phyloP scores from a whole-genome alignment of 1,140 invertebrate genomes.

The Ectropis grisescens region DNA sequence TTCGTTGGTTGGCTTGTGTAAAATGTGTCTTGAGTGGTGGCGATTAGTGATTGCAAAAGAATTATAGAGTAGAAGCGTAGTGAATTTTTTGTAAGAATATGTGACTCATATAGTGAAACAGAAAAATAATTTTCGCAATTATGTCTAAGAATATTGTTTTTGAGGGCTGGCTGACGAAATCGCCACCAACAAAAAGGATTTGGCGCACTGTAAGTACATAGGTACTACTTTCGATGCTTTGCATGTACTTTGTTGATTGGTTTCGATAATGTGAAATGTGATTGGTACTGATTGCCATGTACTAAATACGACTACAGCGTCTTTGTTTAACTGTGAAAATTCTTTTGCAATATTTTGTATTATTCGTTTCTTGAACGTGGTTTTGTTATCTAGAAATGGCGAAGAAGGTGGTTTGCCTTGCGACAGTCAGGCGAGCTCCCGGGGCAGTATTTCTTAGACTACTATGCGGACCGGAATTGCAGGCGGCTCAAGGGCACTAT shows the following conservation, averaged over 20 bases:
- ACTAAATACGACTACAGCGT: conserved; percentile 11
- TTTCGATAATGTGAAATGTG: too few species aligned
- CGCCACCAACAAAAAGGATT: conserved; percentile 88
- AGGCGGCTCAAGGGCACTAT: conserved; percentile 91
- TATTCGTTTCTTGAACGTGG: conserved; percentile 15
- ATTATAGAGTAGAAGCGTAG: too few species aligned
- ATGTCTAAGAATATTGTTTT: conserved; percentile 69
- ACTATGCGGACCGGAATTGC: conserved; percentile 90
- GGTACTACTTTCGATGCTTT: conserved; percentile 20
- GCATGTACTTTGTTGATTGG: conserved; percentile 39
- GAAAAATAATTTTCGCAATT: too few species aligned
- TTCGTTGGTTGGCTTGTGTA: too few species aligned
- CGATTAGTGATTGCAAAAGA: too few species aligned
- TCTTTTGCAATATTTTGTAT: conserved; percentile 11
- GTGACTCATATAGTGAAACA: too few species aligned
- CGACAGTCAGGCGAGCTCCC: conserved; percentile 91
- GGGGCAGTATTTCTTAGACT: conserved; percentile 93
- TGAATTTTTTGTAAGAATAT: too few species aligned
- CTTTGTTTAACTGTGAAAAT: conserved; percentile 12
- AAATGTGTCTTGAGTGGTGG: too few species aligned
- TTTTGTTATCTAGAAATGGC: conserved; percentile 84
- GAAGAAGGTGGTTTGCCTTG: conserved; percentile 92
- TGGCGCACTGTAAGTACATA: conserved; percentile 91
- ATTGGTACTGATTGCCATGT: conserved; percentile 6
- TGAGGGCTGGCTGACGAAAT: conserved; percentile 94